These are phyloP conservation scores for Bembecia ichneumoniformis DNA, from an alignment of 2,888 invertebrate genomes.

Conservation along the genomic window DNA sequence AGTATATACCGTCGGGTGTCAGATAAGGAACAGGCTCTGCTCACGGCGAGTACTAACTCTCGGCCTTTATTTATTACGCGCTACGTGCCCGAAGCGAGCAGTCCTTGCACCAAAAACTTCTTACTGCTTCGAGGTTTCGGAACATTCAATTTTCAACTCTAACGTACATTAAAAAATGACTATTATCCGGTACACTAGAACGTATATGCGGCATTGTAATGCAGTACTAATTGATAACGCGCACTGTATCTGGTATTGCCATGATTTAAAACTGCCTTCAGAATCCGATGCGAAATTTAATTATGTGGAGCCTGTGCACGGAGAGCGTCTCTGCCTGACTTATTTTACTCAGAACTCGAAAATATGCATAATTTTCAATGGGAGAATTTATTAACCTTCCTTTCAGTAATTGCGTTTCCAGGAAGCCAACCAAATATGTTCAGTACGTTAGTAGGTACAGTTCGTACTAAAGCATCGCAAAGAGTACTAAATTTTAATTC, in stretches of 20 bases:
- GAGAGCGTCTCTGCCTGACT: slow-evolving; percentile 21
- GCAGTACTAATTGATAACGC: slow-evolving; percentile 59
- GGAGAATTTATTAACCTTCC: no score
- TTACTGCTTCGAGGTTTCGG: slow-evolving; percentile 16
- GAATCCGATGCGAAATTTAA: slow-evolving; percentile 47
- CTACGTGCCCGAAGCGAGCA: slow-evolving; percentile 55
- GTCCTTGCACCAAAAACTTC: slow-evolving; percentile 25
- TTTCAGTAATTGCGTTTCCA: no score
- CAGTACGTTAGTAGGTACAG: no score
- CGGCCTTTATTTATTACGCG: slow-evolving; percentile 58
- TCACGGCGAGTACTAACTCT: slow-evolving; percentile 52
- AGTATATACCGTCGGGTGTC: slow-evolving; percentile 30
- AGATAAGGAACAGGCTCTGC: slow-evolving; percentile 56
- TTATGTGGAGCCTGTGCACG: slow-evolving; percentile 26
- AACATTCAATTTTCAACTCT: slow-evolving; percentile 19
- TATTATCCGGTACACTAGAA: neutral
- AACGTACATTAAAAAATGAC: slow-evolving; percentile 1
- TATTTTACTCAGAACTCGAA: slow-evolving; percentile 12
- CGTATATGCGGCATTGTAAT: slow-evolving; percentile 19
- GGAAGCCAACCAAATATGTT: no score
- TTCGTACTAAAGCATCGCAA: no score
- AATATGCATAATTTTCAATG: no score
- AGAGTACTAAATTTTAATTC: no score
- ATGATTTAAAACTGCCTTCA: slow-evolving; percentile 54
- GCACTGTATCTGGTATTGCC: slow-evolving; percentile 54